phyloP scores from a whole-genome alignment of 2,888 invertebrate genomes.

The Acanthopleura granulata region DNA sequence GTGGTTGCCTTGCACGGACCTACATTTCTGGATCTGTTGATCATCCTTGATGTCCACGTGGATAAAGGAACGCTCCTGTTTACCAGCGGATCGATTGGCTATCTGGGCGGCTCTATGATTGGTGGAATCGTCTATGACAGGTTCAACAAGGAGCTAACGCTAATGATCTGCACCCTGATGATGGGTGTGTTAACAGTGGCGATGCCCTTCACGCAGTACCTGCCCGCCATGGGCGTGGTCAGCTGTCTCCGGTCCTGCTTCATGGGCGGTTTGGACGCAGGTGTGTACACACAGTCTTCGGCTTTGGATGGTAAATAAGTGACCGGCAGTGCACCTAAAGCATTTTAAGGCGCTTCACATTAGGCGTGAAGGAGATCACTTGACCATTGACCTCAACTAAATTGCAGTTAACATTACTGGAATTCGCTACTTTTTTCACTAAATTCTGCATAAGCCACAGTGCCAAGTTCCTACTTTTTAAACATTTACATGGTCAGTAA shows the following conservation, averaged over 20 bases:
- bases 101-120: conserved; percentile 66
- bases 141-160: conserved; percentile 59
- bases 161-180: conserved; percentile 62
- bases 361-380: too few species aligned
- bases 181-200: conserved; percentile 62
- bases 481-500: too few species aligned
- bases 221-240: conserved; percentile 55
- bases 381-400: too few species aligned
- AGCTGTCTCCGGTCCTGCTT: conserved; percentile 58
- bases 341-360: too few species aligned
- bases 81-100: conserved; percentile 66
- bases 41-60: conserved; percentile 56
- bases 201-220: conserved; percentile 66
- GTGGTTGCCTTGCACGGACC: conserved; percentile 68
- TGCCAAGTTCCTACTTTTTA: too few species aligned
- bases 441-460: too few species aligned
- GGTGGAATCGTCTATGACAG: conserved; percentile 57
- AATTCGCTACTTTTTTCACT: too few species aligned
- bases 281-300: conserved; percentile 23
- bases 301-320: too few species aligned
- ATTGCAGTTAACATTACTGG: too few species aligned
- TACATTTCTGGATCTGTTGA: conserved; percentile 65
- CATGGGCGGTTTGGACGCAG: conserved; percentile 62
- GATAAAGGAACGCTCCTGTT: conserved; percentile 64
- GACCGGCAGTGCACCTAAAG: too few species aligned